Evolutionary conservation across 1,140 invertebrate species (phyloP), one percentile per base, ranked within the genome.

Genomic region (Ceratina calcarata): DNA sequence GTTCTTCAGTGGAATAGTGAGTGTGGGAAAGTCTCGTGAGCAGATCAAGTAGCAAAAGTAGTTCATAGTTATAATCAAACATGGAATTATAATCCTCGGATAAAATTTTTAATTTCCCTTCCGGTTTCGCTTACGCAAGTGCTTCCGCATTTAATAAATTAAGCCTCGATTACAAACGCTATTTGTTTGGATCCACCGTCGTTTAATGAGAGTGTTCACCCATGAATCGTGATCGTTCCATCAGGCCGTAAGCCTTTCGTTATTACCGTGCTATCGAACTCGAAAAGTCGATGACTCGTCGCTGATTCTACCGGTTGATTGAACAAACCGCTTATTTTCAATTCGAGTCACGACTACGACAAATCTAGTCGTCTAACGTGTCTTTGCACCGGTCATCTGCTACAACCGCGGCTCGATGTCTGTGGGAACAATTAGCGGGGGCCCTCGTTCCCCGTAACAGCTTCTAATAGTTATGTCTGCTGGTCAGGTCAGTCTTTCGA

Each of bases 391-490:
- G 22, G 72, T 18, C n/a, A 75, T 82, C 65, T 20, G 51, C 37
- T 22, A 37, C 3, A 12, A 65, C 37, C 22, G 16, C 32, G 55
- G 62, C 71, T 68, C 51, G 22, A 57, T 37, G 67, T 82, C 79
- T 78, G 67, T 85, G 83, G 66, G 71, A 86, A 86, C 84, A 85
- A 86, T 86, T 86, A 86, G 32, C 60, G n/a, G 15, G n/a, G 16
- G 49, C 53, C 27, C 58, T 12, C 24, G 53, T 49, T 57, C 15
- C 55, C 53, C 58, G 61, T 32, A 53, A 85, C 64, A 67, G 22
- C 69, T 74, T 45, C 57, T 27, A 61, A 69, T 27, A 61, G 64
- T 6, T 6, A 20, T 16, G 61, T 27, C 55, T 8, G 45, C 27
- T 24, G 20, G 62, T 58, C 67, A 16, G n/a, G 4, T 62, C 66